Percentiles rank a stretch among this genome's conserved stretches.
Evolutionary conservation across 2,888 invertebrate genomes (phyloP).

Genomic region (Chymomyza amoena): DNA sequence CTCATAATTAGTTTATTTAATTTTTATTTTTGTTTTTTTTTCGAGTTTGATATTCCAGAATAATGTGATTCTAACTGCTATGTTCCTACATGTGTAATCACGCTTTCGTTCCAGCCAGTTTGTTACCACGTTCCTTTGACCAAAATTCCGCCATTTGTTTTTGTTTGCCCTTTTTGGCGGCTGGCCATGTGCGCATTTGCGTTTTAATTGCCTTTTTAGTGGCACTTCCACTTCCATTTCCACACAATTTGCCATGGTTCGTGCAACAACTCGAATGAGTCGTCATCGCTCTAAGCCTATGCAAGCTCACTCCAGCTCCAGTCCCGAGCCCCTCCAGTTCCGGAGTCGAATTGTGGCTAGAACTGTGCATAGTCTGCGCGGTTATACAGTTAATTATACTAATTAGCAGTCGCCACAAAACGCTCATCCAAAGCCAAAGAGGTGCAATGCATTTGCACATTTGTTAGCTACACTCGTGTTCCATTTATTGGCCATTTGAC

Average conservation of each 20-base stretch:
- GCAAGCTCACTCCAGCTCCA: too few relatives aligned
- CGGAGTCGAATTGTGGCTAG: background rate
- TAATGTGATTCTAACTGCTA: slow-evolving; percentile 31
- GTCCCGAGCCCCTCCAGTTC: background rate
- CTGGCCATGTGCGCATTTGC: slow-evolving; percentile 47
- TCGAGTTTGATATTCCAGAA: slow-evolving; percentile 21
- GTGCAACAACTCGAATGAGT: slow-evolving; percentile 68
- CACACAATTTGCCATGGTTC: slow-evolving; percentile 73
- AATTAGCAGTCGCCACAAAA: slow-evolving; percentile 54
- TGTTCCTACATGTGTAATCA: slow-evolving; percentile 44
- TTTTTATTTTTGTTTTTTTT: slow-evolving; percentile 64
- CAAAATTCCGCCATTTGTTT: slow-evolving; percentile 16
- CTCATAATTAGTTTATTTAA: slow-evolving; percentile 70
- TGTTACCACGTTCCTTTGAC: background rate
- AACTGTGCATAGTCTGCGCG: slow-evolving; percentile 30
- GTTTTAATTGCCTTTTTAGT: slow-evolving; percentile 74
- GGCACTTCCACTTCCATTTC: slow-evolving; percentile 72
- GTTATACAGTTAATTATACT: slow-evolving; percentile 73
- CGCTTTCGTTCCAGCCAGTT: slow-evolving; percentile 2
- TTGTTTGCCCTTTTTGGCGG: background rate
- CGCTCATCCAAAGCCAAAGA: background rate
- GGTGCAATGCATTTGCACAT: background rate
- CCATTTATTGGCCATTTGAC: background rate
- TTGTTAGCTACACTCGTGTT: background rate
- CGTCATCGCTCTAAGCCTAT: background rate